Base-by-base conservation (phyloP, 2,888 invertebrate genomes). In the Piscicola geometra region DNA sequence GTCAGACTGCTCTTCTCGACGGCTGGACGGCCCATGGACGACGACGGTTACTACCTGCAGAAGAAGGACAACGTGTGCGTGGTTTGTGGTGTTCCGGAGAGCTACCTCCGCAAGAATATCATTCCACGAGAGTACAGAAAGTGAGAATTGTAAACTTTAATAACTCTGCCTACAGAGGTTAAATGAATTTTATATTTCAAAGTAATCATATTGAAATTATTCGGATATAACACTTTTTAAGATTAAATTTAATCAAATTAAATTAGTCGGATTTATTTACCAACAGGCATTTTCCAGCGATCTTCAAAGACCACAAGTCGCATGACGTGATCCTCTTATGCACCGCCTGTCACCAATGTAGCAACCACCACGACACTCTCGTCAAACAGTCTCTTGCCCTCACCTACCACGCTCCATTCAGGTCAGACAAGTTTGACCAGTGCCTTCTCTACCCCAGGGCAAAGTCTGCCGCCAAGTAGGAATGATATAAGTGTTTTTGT, bases 61-160 rank as follows among this genome's bases (percentile, higher is more conserved):
- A 87, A 88, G 1, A 92, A 92, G 82, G 88, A 89, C 78, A 92
- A 92, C 85, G 88, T 88, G 66, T 93, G 93, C 83, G 92, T 92
- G 0, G 92, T 92, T 0, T 93, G 93, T 83, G 93, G 92, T 0
- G 83, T 86, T 9, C 85, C 85, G 0, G 89, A 91, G 79, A 89
- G 90, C 0, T 91, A 90, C 81, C 89, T 91, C 75, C 86, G 91
- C 30, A 93, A 93, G 85, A 91, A 91, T 81, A 89, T 93, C n/a
- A 90, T 93, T 47, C 93, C 93, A 0, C 88, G 90, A 76, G 92
- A 93, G 84, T 93, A 93, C 82, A 88, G 92, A 78, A 91, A 89
- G 86, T 89, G 77, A 78, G 81, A n/a, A n/a, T 77, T n/a, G 41
- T 66, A 15, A 15, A n/a, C 28, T 21, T 30, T 15, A 30, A 25